Conservation (phyloP, 1,140 invertebrate genomes). For the Probaryconus sp. region DNA sequence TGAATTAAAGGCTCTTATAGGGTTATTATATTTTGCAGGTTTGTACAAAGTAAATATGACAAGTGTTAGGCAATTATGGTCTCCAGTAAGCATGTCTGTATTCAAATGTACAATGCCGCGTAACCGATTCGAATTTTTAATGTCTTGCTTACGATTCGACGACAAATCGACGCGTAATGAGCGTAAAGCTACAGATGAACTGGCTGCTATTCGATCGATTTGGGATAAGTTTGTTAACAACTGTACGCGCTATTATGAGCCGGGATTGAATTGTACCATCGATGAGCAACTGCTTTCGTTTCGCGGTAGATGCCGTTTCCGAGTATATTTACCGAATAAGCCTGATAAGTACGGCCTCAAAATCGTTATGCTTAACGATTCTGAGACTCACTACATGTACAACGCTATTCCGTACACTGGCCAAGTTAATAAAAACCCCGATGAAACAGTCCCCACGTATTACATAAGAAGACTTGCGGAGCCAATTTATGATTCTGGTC, state of each 20-base stretch:
- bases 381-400: conserved; percentile 54
- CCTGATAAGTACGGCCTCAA: conserved; percentile 70
- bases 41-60: conserved; percentile 10
- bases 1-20: conserved; percentile 22
- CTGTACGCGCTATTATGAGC: conserved; percentile 64
- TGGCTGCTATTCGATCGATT: conserved; percentile 60
- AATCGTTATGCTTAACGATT: conserved; percentile 56
- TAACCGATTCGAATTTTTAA: conserved; percentile 56
- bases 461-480: conserved; percentile 37
- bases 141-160: conserved; percentile 61
- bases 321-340: conserved; percentile 76
- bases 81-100: conserved; percentile 18
- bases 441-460: conserved; percentile 24
- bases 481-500: conserved; percentile 58
- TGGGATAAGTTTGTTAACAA: conserved; percentile 70
- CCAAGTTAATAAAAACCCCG: background rate
- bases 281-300: conserved; percentile 75
- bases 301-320: conserved; percentile 70
- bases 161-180: conserved; percentile 36
- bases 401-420: conserved; percentile 63
- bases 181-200: conserved; percentile 4
- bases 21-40: conserved; percentile 28
- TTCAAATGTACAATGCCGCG: conserved; percentile 59
- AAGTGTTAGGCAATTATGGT: conserved; percentile 1
- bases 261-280: conserved; percentile 61